phyloP scores from a whole-genome alignment of 2,113 vertebrate species.

The Hydropotes inermis region DNA sequence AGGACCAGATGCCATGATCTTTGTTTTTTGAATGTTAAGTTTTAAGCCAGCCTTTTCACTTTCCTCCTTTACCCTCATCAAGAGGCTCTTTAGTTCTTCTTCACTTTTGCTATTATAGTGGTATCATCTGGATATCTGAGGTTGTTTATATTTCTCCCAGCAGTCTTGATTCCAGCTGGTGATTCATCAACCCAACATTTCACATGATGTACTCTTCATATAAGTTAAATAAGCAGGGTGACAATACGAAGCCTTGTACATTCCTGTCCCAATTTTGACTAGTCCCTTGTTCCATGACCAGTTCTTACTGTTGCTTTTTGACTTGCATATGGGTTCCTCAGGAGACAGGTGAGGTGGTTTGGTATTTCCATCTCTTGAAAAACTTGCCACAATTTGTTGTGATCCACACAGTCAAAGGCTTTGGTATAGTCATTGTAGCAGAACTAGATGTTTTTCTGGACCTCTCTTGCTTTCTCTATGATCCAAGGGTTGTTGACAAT shows the following conservation, averaged over 20 bases:
- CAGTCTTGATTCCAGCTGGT: neutral
- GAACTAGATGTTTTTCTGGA: neutral
- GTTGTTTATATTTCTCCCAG: neutral
- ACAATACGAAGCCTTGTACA: neutral
- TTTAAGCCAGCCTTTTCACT: neutral
- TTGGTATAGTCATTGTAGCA: accelerated
- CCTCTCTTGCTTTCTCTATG: neutral
- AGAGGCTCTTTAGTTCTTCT: neutral
- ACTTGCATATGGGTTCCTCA: neutral
- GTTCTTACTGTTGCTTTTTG: neutral
- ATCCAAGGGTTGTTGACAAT: neutral
- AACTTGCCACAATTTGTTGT: neutral
- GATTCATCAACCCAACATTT: neutral
- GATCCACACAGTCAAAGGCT: neutral
- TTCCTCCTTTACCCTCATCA: neutral
- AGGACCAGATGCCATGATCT: neutral
- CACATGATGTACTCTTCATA: neutral
- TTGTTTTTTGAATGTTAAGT: neutral
- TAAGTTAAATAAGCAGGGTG: neutral
- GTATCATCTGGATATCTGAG: neutral
- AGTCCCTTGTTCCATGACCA: neutral
- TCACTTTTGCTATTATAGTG: neutral
- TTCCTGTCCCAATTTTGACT: neutral
- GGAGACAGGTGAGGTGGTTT: neutral
- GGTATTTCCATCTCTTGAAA: neutral